phyloP scores from a whole-genome alignment of 1,140 invertebrate species.

The Himalopsyche phryganea region DNA sequence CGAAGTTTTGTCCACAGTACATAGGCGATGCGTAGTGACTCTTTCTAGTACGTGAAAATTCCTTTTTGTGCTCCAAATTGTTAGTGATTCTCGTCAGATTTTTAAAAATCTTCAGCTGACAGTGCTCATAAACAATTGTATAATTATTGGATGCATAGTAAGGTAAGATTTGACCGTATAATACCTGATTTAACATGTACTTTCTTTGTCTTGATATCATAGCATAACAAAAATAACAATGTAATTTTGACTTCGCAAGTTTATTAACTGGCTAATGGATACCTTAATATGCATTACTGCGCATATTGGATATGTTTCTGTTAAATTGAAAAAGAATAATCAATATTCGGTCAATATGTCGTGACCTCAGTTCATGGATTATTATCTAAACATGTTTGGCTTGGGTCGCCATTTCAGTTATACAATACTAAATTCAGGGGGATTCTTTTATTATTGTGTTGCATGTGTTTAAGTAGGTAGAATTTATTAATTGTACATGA shows the following conservation, averaged over 20 bases:
- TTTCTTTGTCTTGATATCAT: slow-evolving; percentile 9
- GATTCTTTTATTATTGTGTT: background rate
- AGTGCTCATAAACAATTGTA: slow-evolving; percentile 9
- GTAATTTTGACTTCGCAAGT: background rate
- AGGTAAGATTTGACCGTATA: slow-evolving; percentile 9
- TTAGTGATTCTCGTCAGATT: slow-evolving; percentile 13
- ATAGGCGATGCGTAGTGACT: slow-evolving; percentile 11
- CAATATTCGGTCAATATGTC: slow-evolving; percentile 24
- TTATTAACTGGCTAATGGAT: background rate
- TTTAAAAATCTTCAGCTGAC: slow-evolving; percentile 7
- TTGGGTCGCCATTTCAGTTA: background rate
- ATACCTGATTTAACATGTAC: background rate
- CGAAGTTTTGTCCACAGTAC: slow-evolving; percentile 15
- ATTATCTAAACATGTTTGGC: slow-evolving; percentile 19
- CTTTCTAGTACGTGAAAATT: slow-evolving; percentile 4
- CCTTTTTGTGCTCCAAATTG: slow-evolving; percentile 17
- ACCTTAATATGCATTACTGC: background rate
- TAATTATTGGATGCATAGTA: slow-evolving; percentile 15
- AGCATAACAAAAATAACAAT: slow-evolving; percentile 7
- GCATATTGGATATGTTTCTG: background rate
- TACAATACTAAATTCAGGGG: background rate
- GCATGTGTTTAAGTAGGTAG: background rate
- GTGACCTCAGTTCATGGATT: slow-evolving; percentile 15
- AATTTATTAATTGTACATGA: background rate
- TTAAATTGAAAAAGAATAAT: slow-evolving; percentile 6